Percentiles rank a stretch among this genome's conserved stretches.
These are phyloP conservation scores for Hassar affinis DNA, from an alignment of 2,113 vertebrate genomes.

Conservation along the genomic window DNA sequence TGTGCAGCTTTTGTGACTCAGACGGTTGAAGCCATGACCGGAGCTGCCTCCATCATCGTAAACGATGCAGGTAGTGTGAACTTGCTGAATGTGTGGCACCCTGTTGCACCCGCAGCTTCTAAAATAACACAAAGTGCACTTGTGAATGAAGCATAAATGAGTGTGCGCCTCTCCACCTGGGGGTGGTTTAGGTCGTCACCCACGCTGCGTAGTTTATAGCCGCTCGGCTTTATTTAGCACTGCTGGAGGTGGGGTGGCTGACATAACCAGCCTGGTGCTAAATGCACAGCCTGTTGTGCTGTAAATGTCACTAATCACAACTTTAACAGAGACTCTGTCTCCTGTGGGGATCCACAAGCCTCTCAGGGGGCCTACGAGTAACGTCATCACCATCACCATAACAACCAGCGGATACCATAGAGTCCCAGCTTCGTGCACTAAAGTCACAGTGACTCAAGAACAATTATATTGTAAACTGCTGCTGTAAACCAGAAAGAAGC, in stretches of 20 bases:
- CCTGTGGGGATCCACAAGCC: neutral
- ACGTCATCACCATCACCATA: constrained; percentile 40
- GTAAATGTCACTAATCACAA: constrained; percentile 47
- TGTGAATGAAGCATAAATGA: constrained; percentile 39
- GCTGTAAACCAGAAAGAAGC: neutral
- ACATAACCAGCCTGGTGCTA: constrained; percentile 30
- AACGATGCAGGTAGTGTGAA: constrained; percentile 82
- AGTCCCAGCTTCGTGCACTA: constrained; percentile 40
- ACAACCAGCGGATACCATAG: constrained; percentile 23
- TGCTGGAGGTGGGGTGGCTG: constrained; percentile 33
- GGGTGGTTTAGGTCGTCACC: constrained; percentile 21
- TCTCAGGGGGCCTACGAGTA: constrained; percentile 11
- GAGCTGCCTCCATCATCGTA: constrained; percentile 90
- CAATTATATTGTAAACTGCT: neutral
- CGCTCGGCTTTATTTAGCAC: constrained; percentile 37
- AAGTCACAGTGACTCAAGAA: constrained; percentile 15
- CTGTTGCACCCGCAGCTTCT: constrained; percentile 18
- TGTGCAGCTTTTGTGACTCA: constrained; percentile 85
- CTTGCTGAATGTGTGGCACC: neutral
- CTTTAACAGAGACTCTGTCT: constrained; percentile 18
- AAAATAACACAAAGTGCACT: constrained; percentile 43
- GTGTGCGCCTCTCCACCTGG: constrained; percentile 32
- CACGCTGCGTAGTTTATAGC: constrained; percentile 40
- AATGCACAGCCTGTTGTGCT: constrained; percentile 24
- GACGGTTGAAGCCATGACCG: constrained; percentile 85